Percentiles rank a stretch among this genome's conserved stretches.
Evolutionary conservation across 1,140 invertebrate species (phyloP).

Genomic region (Hyles euphorbiae): DNA sequence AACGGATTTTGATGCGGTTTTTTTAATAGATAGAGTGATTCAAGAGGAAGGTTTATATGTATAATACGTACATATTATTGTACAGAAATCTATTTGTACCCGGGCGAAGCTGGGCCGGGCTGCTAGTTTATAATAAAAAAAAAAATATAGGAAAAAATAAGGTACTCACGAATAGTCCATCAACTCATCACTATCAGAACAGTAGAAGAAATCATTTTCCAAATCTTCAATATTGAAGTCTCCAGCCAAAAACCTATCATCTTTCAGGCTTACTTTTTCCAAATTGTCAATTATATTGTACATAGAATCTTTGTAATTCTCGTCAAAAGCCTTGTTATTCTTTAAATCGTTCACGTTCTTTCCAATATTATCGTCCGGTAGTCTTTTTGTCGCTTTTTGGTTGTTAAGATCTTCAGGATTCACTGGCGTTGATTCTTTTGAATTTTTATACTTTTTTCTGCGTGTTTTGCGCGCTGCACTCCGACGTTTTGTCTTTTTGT

Average conservation of each 20-base stretch:
- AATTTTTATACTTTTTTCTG: constrained; percentile 54
- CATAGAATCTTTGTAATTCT: constrained; percentile 17
- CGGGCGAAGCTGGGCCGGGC: too few species aligned
- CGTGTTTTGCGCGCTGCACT: constrained; percentile 50
- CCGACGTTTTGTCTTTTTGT: constrained; percentile 53
- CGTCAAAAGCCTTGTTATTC: constrained; percentile 29
- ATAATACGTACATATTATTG: too few species aligned
- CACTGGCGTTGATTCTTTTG: constrained; percentile 31
- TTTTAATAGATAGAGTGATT: too few species aligned
- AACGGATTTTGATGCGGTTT: too few species aligned
- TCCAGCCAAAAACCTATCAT: constrained; percentile 49
- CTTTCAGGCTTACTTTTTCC: constrained; percentile 53
- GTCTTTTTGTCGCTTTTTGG: constrained; percentile 32
- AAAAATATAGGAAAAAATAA: too few species aligned
- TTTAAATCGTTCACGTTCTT: constrained; percentile 56
- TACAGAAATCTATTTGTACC: too few species aligned
- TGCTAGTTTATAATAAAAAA: too few species aligned
- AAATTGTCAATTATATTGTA: constrained; percentile 59
- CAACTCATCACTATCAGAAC: constrained; percentile 46
- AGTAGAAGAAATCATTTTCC: constrained; percentile 55
- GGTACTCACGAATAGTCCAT: constrained; percentile 38
- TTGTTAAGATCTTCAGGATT: constrained; percentile 45
- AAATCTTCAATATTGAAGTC: constrained; percentile 49
- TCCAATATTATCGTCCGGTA: constrained; percentile 40
- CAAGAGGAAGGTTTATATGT: too few species aligned